Base-by-base conservation (phyloP, 2,113 vertebrate species). In the Anguilla japonica region DNA sequence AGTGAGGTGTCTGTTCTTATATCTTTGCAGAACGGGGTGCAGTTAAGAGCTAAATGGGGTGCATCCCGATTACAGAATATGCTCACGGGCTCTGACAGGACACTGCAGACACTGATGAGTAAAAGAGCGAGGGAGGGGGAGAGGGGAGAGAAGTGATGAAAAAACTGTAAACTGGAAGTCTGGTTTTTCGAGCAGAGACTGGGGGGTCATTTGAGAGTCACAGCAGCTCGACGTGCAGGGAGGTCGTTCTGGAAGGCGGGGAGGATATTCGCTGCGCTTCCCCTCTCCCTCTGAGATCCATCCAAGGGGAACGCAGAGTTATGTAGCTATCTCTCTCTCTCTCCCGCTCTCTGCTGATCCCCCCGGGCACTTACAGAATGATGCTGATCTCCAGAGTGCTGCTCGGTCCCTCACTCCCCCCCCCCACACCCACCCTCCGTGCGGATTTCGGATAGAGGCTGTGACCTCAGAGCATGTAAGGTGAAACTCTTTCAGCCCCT, bases 391-490 rank as follows among this genome's bases (percentile, higher is more conserved):
- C 14, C 22, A 40, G 39, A 16, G 26, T 22, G 29, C 11, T 18
- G 34, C 53, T 60, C 26, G n/a, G 60, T 1, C 14, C 11, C 67
- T 34, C 2, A 1, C 71, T 5, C 9, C 9, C 71, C 71, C 9
- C 71, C 5, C 22, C 71, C n/a, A 6, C 43, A 4, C 43, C 43
- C 43, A 6, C 43, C 56, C 56, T 20, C 56, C 11, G 14, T 34
- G 34, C 34, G 56, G 56, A 20, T 84, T 14, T 75, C 60, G 3
- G 60, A 84, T 71, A 84, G 2, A 41, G 57, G 40, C 60, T n/a
- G 29, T 84, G 83, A 84, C 83, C 83, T 84, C 78, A 43, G 63
- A n/a, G 78, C 83, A 78, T 67, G 83, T 39, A 84, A 84, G 83
- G 83, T 75, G 40, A 75, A 84, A 78, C 14, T 29, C 82, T 40